A percentile compares a stretch with the other conserved stretches of the same genome.
Evolutionary conservation across 2,888 invertebrate species (phyloP).

Genomic region (Lasius fuliginosus): DNA sequence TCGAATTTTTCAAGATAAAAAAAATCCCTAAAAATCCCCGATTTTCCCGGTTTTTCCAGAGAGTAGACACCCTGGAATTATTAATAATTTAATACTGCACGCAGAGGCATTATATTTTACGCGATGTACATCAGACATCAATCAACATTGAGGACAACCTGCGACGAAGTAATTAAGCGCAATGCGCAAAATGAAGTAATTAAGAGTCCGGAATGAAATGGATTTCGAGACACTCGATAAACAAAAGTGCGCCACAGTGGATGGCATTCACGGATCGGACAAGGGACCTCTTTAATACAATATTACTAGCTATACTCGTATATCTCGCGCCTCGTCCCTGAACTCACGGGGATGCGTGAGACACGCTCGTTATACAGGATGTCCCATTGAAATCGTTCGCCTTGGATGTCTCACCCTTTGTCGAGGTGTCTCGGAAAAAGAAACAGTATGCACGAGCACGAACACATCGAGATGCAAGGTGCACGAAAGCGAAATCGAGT

Average conservation of each 20-base stretch:
- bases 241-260: conserved; percentile 78
- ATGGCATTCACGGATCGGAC: conserved; percentile 80
- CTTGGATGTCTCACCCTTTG: conserved; percentile 64
- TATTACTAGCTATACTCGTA: conserved; percentile 73
- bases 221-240: conserved; percentile 65
- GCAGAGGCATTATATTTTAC: background rate
- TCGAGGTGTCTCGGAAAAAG: conserved; percentile 47
- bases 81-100: conserved; percentile 11
- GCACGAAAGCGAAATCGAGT: background rate
- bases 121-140: background rate
- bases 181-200: conserved; percentile 55
- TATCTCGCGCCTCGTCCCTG: conserved; percentile 78
- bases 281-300: conserved; percentile 82
- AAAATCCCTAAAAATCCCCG: too few species aligned
- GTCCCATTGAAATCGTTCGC: conserved; percentile 75
- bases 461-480: conserved; percentile 30
- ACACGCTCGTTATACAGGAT: conserved; percentile 77
- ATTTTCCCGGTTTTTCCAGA: too few species aligned
- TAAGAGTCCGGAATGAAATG: conserved; percentile 42
- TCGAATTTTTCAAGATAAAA: too few species aligned
- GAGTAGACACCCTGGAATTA: background rate
- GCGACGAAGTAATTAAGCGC: conserved; percentile 37
- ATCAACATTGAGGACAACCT: conserved; percentile 1
- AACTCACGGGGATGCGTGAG: conserved; percentile 79
- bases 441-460: conserved; percentile 2